Evolutionary conservation across 2,113 vertebrate species (phyloP).

Genomic region (Xerus inauris): DNA sequence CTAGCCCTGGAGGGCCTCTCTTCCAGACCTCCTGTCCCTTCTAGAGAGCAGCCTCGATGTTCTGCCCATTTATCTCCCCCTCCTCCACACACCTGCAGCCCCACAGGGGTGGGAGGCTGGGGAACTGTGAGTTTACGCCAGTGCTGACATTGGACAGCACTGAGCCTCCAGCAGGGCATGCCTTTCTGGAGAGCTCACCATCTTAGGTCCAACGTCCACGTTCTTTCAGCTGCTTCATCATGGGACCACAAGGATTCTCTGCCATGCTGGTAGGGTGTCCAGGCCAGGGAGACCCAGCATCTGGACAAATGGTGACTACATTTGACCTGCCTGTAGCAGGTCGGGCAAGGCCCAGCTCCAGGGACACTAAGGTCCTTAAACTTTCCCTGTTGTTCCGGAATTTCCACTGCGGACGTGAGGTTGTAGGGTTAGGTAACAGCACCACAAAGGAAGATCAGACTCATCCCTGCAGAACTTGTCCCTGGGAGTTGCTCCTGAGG

Average conservation of each 20-base stretch:
- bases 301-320: no score
- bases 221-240: accelerated
- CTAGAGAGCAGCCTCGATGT: accelerated
- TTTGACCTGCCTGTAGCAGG: accelerated
- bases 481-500: background rate
- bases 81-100: background rate
- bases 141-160: no score
- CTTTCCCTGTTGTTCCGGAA: background rate
- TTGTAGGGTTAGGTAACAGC: no score
- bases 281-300: accelerated
- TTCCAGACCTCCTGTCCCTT: background rate
- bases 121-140: accelerated
- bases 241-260: accelerated
- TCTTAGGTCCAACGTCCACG: no score
- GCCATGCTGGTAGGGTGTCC: no score
- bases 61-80: background rate
- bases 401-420: background rate
- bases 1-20: accelerated
- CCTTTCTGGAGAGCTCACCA: accelerated
- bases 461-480: accelerated
- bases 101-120: accelerated
- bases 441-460: background rate
- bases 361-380: accelerated
- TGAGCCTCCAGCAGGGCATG: accelerated
- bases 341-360: no score